Conservation (phyloP, 2,888 invertebrate species). For the Serrognathus titanus region DNA sequence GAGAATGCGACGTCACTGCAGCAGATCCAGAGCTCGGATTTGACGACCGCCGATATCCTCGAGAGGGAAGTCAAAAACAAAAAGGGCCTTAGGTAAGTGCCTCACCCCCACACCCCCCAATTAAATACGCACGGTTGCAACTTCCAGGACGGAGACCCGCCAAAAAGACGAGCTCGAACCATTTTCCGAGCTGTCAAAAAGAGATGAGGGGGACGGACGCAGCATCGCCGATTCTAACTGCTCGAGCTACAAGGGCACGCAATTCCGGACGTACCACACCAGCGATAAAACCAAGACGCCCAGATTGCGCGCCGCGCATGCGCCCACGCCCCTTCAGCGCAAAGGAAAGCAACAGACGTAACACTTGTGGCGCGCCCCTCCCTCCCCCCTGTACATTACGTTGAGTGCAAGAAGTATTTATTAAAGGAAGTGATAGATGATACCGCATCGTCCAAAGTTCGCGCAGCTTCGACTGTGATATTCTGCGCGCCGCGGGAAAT, state of each 20-base stretch:
- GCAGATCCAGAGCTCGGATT: constrained; percentile 65
- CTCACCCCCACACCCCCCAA: too few species aligned
- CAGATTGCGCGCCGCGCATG: constrained; percentile 9
- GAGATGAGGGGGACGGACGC: constrained; percentile 89
- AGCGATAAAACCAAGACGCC: constrained; percentile 16
- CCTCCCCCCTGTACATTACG: too few species aligned
- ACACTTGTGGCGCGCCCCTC: too few species aligned
- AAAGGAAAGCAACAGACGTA: not conserved
- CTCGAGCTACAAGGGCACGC: constrained; percentile 51
- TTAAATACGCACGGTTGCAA: too few species aligned
- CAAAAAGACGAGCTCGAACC: constrained; percentile 46
- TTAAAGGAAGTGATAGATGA: too few species aligned
- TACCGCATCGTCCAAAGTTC: too few species aligned
- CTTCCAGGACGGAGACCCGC: constrained; percentile 34
- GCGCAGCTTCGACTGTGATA: too few species aligned
- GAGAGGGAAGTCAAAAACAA: constrained; percentile 56
- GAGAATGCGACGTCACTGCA: constrained; percentile 60
- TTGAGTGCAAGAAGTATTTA: too few species aligned
- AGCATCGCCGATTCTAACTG: constrained; percentile 90
- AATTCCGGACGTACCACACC: constrained; percentile 38
- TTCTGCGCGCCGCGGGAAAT: too few species aligned
- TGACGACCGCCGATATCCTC: constrained; percentile 71
- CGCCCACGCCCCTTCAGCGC: constrained; percentile 11
- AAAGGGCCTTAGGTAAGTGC: constrained; percentile 36
- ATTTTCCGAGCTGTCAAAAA: constrained; percentile 71